phyloP scores from a whole-genome alignment of 1,140 invertebrate genomes.

The Thrips palmi region DNA sequence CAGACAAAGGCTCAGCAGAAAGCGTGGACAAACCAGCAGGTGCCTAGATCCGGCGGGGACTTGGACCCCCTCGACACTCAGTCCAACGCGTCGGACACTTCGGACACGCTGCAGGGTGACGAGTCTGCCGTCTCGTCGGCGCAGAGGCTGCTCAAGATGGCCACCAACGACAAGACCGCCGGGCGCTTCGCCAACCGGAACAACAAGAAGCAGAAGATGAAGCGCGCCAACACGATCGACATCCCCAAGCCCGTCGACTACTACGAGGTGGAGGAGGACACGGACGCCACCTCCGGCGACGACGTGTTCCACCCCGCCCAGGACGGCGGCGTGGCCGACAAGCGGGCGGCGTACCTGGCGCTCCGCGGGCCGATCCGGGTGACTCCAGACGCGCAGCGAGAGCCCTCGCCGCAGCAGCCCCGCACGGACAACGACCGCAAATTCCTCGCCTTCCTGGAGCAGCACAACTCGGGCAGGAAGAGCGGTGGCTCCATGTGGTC shows the following conservation, averaged over 20 bases:
- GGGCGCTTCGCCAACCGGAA: slow-evolving; percentile 19
- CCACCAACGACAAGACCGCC: slow-evolving; percentile 18
- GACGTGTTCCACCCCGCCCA: too few relatives aligned
- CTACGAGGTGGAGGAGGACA: slow-evolving; percentile 30
- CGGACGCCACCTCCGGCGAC: slow-evolving; percentile 20
- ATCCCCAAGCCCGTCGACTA: slow-evolving; percentile 49
- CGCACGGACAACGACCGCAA: slow-evolving; percentile 72
- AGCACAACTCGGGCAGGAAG: slow-evolving; percentile 22
- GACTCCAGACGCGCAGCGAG: neutral
- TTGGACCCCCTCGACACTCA: too few relatives aligned
- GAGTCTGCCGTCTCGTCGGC: slow-evolving; percentile 15
- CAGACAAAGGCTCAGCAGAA: too few relatives aligned
- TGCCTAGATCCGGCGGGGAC: too few relatives aligned
- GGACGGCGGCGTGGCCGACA: too few relatives aligned
- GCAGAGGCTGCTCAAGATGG: slow-evolving; percentile 18
- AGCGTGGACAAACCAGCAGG: too few relatives aligned
- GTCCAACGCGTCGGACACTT: too few relatives aligned
- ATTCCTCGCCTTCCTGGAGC: slow-evolving; percentile 63
- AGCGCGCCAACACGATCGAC: slow-evolving; percentile 72
- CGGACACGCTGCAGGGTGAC: too few relatives aligned
- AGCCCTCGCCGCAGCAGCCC: slow-evolving; percentile 25
- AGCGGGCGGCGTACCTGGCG: too few relatives aligned
- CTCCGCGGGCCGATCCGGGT: neutral
- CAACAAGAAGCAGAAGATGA: slow-evolving; percentile 56
- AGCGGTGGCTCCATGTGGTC: slow-evolving; percentile 18